phyloP scores from a whole-genome alignment of 2,888 invertebrate species.

The Empis livida region DNA sequence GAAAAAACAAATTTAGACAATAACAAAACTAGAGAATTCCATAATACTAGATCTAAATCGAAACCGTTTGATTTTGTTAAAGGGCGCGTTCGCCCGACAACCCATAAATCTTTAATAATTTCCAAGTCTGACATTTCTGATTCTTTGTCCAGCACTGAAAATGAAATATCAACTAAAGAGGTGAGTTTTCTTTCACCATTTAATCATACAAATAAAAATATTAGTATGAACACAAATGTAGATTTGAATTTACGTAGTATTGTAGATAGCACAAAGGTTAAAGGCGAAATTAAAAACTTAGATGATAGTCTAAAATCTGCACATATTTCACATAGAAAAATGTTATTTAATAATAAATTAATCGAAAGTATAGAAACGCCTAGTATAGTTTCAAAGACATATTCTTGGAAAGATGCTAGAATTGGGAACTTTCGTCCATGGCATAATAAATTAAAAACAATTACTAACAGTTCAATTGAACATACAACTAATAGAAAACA shows the following conservation, averaged over 20 bases:
- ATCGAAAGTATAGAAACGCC: constrained; percentile 2
- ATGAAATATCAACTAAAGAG: constrained; percentile 8
- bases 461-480: background rate
- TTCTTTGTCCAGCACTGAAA: constrained; percentile 13
- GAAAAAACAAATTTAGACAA: too few species aligned
- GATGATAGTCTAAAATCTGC: background rate
- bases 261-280: background rate
- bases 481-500: background rate
- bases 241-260: constrained; percentile 3
- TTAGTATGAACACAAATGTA: constrained; percentile 2
- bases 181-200: background rate
- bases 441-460: constrained; percentile 1
- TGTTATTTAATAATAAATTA: constrained; percentile 1
- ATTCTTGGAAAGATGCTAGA: constrained; percentile 13
- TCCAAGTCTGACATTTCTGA: constrained; percentile 10
- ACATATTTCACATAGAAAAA: background rate
- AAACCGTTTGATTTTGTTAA: constrained; percentile 41
- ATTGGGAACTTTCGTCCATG: constrained; percentile 12
- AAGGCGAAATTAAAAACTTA: background rate
- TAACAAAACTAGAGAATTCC: too few species aligned
- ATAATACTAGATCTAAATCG: constrained; percentile 31
- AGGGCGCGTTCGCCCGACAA: constrained; percentile 36
- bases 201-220: constrained; percentile 4
- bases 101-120: constrained; percentile 17
- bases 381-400: constrained; percentile 7